Conservation (phyloP, 1,140 invertebrate species). For the Aphidius gifuensis region DNA sequence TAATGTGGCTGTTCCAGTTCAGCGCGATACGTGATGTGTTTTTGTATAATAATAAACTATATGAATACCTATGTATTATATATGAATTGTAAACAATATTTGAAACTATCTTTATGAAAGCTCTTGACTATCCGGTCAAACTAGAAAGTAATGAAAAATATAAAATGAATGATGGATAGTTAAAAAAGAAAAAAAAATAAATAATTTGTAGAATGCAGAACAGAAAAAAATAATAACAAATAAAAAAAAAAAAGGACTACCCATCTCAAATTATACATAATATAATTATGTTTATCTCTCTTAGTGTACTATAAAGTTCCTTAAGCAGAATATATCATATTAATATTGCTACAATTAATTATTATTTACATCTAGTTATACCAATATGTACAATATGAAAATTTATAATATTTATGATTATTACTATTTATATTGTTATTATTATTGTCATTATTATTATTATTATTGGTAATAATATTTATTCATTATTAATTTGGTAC, state of each 20-base stretch:
- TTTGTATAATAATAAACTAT: slow-evolving; percentile 55
- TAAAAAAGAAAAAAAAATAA: slow-evolving; percentile 35
- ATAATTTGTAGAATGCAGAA: slow-evolving; percentile 24
- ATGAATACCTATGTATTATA: slow-evolving; percentile 57
- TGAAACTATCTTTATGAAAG: slow-evolving; percentile 42
- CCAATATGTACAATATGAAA: slow-evolving; percentile 14
- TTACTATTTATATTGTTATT: slow-evolving; percentile 13
- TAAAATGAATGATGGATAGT: slow-evolving; percentile 16
- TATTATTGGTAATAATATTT: slow-evolving; percentile 33
- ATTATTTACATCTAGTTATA: slow-evolving; percentile 10
- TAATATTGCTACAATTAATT: slow-evolving; percentile 30
- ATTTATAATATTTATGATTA: slow-evolving; percentile 25
- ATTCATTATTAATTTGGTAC: slow-evolving; percentile 21
- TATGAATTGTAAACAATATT: slow-evolving; percentile 32
- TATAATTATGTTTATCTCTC: slow-evolving; percentile 40
- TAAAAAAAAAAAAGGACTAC: slow-evolving; percentile 30
- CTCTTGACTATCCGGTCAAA: slow-evolving; percentile 32
- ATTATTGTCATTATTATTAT: slow-evolving; percentile 33
- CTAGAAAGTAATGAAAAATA: slow-evolving; percentile 25
- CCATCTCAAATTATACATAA: slow-evolving; percentile 23
- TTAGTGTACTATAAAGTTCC: slow-evolving; percentile 51
- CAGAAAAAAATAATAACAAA: slow-evolving; percentile 28
- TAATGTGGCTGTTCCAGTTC: slow-evolving; percentile 36
- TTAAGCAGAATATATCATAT: slow-evolving; percentile 51
- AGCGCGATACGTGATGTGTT: slow-evolving; percentile 55